Percentiles rank a stretch among this genome's conserved stretches.
Conservation (phyloP, 1,140 invertebrate genomes). For the Drosophila lini region DNA sequence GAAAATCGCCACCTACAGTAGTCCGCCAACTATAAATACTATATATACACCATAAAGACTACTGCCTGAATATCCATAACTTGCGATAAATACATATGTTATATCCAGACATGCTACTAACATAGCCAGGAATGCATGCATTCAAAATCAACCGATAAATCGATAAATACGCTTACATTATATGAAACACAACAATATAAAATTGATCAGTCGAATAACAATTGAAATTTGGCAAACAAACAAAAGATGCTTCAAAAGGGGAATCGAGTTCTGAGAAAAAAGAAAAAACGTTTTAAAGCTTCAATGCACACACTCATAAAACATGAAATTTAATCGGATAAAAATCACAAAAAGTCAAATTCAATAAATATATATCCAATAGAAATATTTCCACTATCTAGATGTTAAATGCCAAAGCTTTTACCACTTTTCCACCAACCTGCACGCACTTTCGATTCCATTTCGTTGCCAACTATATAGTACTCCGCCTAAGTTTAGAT, state of each 20-base stretch:
- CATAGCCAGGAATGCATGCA: conserved; percentile 27
- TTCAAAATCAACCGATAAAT: conserved; percentile 33
- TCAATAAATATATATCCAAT: conserved; percentile 12
- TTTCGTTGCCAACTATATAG: conserved; percentile 30
- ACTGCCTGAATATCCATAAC: conserved; percentile 26
- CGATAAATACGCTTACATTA: conserved; percentile 24
- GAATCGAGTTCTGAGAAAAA: not conserved
- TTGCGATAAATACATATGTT: conserved; percentile 15
- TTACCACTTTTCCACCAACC: conserved; percentile 16
- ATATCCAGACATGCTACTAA: conserved; percentile 27
- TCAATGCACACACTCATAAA: conserved; percentile 17
- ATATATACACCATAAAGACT: conserved; percentile 42
- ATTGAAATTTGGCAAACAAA: conserved; percentile 4
- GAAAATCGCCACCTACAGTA: conserved; percentile 33
- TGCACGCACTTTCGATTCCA: conserved; percentile 35
- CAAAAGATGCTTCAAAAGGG: not conserved
- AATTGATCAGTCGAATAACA: conserved; percentile 6
- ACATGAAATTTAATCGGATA: conserved; percentile 14
- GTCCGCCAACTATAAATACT: conserved; percentile 22
- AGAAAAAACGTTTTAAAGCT: not conserved
- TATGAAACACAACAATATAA: conserved; percentile 13
- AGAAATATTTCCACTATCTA: conserved; percentile 6
- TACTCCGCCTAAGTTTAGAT: conserved; percentile 29
- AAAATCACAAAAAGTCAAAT: not conserved
- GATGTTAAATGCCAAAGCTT: conserved; percentile 30